Evolutionary conservation across 2,888 invertebrate genomes (phyloP).

Genomic region (Lacanobia wlatinum): DNA sequence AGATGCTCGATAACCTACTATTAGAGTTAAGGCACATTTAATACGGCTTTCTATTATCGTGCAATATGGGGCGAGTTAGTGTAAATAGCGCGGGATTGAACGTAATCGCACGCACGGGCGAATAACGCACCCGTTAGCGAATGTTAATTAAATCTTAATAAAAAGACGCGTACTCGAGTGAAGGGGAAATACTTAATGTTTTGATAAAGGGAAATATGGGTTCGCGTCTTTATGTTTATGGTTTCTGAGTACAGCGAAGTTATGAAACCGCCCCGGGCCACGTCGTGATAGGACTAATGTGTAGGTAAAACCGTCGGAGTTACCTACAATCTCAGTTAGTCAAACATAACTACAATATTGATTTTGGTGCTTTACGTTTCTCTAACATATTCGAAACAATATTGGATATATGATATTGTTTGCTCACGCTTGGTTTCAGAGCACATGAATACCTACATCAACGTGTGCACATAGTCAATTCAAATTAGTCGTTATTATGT

Average conservation of each 20-base stretch:
- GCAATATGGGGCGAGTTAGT: conserved; percentile 73
- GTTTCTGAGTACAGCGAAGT: conserved; percentile 60
- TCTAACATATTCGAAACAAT: conserved; percentile 75
- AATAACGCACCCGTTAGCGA: conserved; percentile 74
- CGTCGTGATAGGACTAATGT: conserved; percentile 70
- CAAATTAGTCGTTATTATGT: conserved; percentile 55
- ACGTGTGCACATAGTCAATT: conserved; percentile 37
- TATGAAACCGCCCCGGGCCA: conserved; percentile 70
- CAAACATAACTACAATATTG: conserved; percentile 79
- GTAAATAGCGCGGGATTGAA: conserved; percentile 66
- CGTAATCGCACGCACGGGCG: conserved; percentile 80
- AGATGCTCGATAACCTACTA: conserved; percentile 87
- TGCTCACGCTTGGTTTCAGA: conserved; percentile 47
- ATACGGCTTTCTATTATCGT: conserved; percentile 85
- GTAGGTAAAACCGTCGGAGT: conserved; percentile 75
- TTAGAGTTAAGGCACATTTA: conserved; percentile 86
- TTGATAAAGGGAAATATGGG: conserved; percentile 65
- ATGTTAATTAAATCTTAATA: conserved; percentile 87
- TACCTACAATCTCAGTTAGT: conserved; percentile 74
- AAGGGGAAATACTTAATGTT: conserved; percentile 73
- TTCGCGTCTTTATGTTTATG: conserved; percentile 55
- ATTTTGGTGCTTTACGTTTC: conserved; percentile 75
- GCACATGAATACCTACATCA: not conserved
- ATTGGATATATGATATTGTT: conserved; percentile 75
- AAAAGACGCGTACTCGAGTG: conserved; percentile 74